Conservation (phyloP, 2,797 vertebrate species). For the Mormyrus proboscirostris region DNA sequence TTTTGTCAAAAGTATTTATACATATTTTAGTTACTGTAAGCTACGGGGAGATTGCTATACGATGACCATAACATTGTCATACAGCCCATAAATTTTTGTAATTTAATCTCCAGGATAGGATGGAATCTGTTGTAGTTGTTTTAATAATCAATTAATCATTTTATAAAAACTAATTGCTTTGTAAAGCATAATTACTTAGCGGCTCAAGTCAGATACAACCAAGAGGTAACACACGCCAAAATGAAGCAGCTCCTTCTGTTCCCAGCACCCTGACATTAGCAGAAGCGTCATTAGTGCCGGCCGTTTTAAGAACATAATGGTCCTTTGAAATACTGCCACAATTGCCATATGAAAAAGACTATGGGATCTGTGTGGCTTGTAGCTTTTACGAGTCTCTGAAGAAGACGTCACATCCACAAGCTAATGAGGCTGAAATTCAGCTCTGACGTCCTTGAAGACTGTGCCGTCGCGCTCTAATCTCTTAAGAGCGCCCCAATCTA, state of each 20-base stretch:
- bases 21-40: not conserved
- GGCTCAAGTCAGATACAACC: not conserved
- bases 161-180: conserved; percentile 29
- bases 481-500: not conserved
- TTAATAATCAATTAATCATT: conserved; percentile 28
- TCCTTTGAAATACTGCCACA: not conserved
- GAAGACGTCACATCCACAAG: not conserved
- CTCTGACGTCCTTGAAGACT: not conserved
- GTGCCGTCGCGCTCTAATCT: not conserved
- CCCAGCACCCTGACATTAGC: not conserved
- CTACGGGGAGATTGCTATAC: not conserved
- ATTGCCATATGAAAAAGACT: not conserved
- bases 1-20: not conserved
- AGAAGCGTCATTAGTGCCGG: not conserved
- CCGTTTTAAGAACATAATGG: not conserved
- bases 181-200: conserved; percentile 12
- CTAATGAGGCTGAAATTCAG: not conserved
- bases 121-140: conserved; percentile 15
- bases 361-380: not conserved
- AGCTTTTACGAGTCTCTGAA: not conserved
- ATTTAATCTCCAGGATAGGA: conserved; percentile 16
- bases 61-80: not conserved
- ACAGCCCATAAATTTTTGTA: not conserved
- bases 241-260: not conserved
- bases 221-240: not conserved